These are phyloP conservation scores for Solen grandis DNA, from an alignment of 1,140 invertebrate genomes.

Conservation along the genomic window DNA sequence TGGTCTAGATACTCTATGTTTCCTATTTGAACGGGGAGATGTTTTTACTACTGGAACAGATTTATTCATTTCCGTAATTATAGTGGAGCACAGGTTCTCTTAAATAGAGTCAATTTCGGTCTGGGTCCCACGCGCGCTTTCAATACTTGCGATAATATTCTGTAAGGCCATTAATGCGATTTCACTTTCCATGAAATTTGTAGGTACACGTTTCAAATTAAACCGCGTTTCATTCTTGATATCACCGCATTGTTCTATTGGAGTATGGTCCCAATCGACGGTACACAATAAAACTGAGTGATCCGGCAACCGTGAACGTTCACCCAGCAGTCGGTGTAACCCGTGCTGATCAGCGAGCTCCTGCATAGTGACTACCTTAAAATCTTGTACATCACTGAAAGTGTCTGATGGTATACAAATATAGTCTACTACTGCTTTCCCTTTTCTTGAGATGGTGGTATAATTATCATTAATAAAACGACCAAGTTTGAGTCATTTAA, in stretches of 20 bases:
- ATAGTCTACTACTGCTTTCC: constrained; percentile 53
- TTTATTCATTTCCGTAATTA: constrained; percentile 11
- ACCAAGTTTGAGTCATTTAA: too few species aligned
- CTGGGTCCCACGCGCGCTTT: constrained; percentile 6
- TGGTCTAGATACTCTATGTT: constrained; percentile 3
- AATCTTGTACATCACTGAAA: constrained; percentile 8
- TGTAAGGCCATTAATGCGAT: neutral
- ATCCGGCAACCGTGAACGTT: constrained; percentile 37
- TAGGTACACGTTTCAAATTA: constrained; percentile 5
- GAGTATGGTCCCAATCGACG: too few species aligned
- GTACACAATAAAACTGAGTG: constrained; percentile 20
- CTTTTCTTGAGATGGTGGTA: constrained; percentile 36
- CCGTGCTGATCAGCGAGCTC: constrained; percentile 16
- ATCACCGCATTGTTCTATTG: too few species aligned
- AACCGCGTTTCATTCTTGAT: too few species aligned
- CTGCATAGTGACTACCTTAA: constrained; percentile 23
- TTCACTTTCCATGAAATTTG: constrained; percentile 24
- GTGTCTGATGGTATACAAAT: constrained; percentile 45
- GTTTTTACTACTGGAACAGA: neutral
- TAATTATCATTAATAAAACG: constrained; percentile 3
- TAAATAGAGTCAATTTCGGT: neutral
- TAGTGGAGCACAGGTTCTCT: constrained; percentile 2
- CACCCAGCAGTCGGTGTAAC: constrained; percentile 31
- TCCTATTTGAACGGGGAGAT: neutral
- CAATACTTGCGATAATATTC: constrained; percentile 13